Conservation (phyloP, 64 coral and sea anemone species). For the Pachyseris speciosa region DNA sequence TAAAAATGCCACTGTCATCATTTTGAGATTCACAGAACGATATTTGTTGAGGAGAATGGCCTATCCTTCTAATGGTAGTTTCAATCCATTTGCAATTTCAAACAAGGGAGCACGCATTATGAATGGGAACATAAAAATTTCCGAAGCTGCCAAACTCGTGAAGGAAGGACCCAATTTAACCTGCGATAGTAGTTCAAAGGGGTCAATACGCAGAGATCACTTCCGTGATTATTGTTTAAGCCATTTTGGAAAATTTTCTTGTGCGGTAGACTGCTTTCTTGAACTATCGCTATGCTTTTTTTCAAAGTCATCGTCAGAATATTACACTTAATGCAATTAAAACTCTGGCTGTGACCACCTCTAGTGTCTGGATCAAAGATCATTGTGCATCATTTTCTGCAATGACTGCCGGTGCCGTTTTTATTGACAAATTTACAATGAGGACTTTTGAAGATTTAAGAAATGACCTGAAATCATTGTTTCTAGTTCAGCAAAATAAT, state of each 20-base stretch:
- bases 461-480: slow-evolving; percentile 43
- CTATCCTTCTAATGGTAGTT: too few species aligned
- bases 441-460: slow-evolving; percentile 39
- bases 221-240: background rate
- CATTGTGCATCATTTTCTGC: slow-evolving; percentile 21
- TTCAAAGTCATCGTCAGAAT: slow-evolving; percentile 8
- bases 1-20: too few species aligned
- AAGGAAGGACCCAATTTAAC: too few species aligned
- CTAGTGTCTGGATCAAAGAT: slow-evolving; percentile 5
- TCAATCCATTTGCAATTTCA: too few species aligned
- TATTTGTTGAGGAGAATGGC: too few species aligned
- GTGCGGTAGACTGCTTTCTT: background rate
- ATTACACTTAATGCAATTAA: background rate
- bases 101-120: too few species aligned
- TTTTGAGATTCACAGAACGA: too few species aligned
- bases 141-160: too few species aligned
- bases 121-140: too few species aligned
- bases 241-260: background rate
- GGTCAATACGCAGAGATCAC: too few species aligned
- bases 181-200: too few species aligned
- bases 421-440: slow-evolving; percentile 36
- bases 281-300: background rate
- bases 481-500: slow-evolving; percentile 33
- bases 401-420: slow-evolving; percentile 56
- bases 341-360: background rate